Base-by-base conservation (phyloP, 1,140 invertebrate genomes). In the Pteromalus puparum region DNA sequence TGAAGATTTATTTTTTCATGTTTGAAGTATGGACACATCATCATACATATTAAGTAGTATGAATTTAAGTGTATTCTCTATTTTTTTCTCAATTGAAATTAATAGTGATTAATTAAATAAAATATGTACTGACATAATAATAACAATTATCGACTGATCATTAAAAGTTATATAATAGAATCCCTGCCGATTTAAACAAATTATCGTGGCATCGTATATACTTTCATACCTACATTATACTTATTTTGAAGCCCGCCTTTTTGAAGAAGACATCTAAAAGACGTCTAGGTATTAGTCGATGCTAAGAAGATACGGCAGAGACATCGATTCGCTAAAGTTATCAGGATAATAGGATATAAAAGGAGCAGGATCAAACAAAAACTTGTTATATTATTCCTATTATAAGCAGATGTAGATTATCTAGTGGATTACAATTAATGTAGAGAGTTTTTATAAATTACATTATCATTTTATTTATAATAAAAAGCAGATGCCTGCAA, bases 321-420 rank as follows among this genome's bases (percentile, higher is more conserved):
- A 81, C 79, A 61, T 81, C 18, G 46, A 81, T 53, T 81, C 26
- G 68, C 79, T 61, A 81, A 73, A 73, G 1, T 68, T 48, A 73
- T 73, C 34, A 73, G 21, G 79, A 13, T 21, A 81, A 53, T 21
- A 81, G 15, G 5, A 81, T 15, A 7, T 28, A 2, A 15, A 24
- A 81, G 12, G 68, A 81, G 10, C 30, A n/a, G 18, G 61, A 28
- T 65, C 3, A 61, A 28, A 61, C 12, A 78, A 28, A 78, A 78
- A 9, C 30, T 61, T 28, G 48, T 15, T 34, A 6, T 5, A 61
- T 61, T 61, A 21, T 61, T 61, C 15, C 21, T 61, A 78, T 61
- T 28, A 53, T 61, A 30, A 13, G 6, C 6, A 30, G 6, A 77
- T 13, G 13, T 5, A 30, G 26, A 3, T 15, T 53, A 9, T 53